These are phyloP conservation scores for Antheraea yamamai DNA, from an alignment of 2,888 invertebrate genomes.

Conservation along the genomic window DNA sequence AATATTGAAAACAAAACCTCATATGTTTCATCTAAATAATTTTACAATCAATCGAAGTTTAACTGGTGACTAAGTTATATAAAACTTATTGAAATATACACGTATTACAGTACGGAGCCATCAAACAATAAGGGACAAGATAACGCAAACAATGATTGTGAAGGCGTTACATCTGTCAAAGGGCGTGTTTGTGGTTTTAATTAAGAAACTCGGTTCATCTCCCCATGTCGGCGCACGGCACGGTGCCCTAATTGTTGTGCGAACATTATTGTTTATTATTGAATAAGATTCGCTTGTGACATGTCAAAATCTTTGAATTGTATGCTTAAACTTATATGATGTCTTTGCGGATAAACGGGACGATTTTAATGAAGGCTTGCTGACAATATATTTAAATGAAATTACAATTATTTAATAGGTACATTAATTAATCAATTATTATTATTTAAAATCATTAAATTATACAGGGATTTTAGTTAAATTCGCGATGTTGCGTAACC, in stretches of 20 bases:
- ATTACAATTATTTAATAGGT: not conserved
- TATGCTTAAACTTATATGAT: conserved; percentile 7
- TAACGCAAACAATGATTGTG: conserved; percentile 60
- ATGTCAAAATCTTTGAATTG: conserved; percentile 13
- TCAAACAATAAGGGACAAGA: conserved; percentile 28
- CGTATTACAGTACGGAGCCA: not conserved
- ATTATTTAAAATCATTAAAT: too few species aligned
- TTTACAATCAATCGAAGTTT: not conserved
- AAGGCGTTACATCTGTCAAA: conserved; percentile 65
- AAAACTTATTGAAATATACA: conserved; percentile 5
- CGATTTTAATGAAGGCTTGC: not conserved
- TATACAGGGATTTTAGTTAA: too few species aligned
- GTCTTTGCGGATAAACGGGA: not conserved
- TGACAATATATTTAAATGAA: not conserved
- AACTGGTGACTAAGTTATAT: not conserved
- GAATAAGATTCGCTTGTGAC: conserved; percentile 13
- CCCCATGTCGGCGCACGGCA: conserved; percentile 28
- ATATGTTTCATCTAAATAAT: not conserved
- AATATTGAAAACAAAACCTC: not conserved
- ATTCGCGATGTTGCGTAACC: too few species aligned
- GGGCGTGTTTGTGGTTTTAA: conserved; percentile 61
- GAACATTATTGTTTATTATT: conserved; percentile 14
- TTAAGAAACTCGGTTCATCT: conserved; percentile 62
- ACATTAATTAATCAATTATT: not conserved
- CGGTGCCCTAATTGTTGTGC: conserved; percentile 34